A percentile compares a stretch with the other conserved stretches of the same genome.
These are phyloP conservation scores for Cotesia chilonis DNA, from an alignment of 1,140 invertebrate species.

Conservation along the genomic window DNA sequence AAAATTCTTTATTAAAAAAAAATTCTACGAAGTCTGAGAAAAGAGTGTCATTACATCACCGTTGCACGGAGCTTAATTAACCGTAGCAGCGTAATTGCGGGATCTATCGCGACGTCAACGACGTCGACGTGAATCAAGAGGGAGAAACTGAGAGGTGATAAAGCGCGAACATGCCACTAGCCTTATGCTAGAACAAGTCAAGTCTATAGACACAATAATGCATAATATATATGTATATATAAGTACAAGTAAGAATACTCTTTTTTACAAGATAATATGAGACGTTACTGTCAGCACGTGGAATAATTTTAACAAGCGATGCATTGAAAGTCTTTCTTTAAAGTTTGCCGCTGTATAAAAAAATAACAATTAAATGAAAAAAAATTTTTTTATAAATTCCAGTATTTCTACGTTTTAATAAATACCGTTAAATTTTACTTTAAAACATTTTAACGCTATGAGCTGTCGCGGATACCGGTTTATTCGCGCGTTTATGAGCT, in stretches of 20 bases:
- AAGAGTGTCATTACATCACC: conserved; percentile 4
- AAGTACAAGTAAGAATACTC: background rate
- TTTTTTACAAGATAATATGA: too few relatives aligned
- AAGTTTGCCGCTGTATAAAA: background rate
- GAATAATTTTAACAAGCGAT: conserved; percentile 37
- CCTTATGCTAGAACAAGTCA: too few relatives aligned
- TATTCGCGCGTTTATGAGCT: conserved; percentile 15
- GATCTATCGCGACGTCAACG: conserved; percentile 11
- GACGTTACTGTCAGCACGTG: conserved; percentile 28
- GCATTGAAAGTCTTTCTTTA: background rate
- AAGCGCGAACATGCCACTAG: background rate
- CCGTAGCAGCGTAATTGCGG: conserved; percentile 28
- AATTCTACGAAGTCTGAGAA: background rate
- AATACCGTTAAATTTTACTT: conserved; percentile 41
- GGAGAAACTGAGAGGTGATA: background rate
- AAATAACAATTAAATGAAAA: conserved; percentile 6
- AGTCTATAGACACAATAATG: too few relatives aligned
- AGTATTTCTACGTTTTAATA: conserved; percentile 31
- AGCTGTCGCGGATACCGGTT: conserved; percentile 37
- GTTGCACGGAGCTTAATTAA: conserved; percentile 29
- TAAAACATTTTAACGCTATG: conserved; percentile 20
- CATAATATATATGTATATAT: too few relatives aligned
- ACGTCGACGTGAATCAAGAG: background rate
- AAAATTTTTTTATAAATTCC: conserved; percentile 14
- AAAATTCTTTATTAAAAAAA: too few relatives aligned